Percentiles rank a stretch among this genome's conserved stretches.
Conservation (phyloP, 2,797 vertebrate species). For the Pseudochirops corinnae region DNA sequence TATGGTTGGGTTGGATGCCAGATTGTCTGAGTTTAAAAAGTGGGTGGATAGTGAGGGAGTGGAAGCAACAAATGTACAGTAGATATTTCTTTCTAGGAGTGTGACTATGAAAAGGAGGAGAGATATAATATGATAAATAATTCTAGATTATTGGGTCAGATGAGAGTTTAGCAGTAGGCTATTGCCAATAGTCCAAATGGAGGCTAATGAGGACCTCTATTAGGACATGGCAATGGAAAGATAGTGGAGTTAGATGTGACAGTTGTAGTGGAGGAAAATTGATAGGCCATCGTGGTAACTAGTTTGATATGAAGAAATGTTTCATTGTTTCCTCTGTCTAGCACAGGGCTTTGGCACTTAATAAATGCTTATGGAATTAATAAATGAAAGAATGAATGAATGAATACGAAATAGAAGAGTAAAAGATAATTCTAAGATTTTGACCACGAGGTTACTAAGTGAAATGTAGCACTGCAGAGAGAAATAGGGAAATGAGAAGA, state of each 20-base stretch:
- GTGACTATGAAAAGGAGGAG: neutral
- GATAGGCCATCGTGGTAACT: neutral
- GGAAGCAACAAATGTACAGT: neutral
- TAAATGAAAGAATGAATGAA: neutral
- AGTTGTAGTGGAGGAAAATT: neutral
- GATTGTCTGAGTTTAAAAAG: neutral
- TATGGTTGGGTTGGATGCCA: neutral
- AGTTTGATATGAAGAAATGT: neutral
- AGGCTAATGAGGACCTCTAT: neutral
- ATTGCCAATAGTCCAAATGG: neutral
- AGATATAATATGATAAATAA: neutral
- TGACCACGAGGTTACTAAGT: neutral
- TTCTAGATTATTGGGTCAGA: neutral
- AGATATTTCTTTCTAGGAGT: neutral
- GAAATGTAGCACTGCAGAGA: neutral
- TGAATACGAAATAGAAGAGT: neutral
- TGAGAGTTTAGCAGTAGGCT: neutral
- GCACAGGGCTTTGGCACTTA: neutral
- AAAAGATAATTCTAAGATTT: neutral
- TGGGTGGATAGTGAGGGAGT: neutral
- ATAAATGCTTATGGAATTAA: neutral
- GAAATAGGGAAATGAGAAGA: neutral
- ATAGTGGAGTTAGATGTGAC: neutral
- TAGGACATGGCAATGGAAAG: neutral
- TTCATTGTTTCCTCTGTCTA: neutral